Evolutionary conservation across 2,113 vertebrate species (phyloP), one percentile per base, ranked within the genome.

Genomic region (Nesoenas mayeri): DNA sequence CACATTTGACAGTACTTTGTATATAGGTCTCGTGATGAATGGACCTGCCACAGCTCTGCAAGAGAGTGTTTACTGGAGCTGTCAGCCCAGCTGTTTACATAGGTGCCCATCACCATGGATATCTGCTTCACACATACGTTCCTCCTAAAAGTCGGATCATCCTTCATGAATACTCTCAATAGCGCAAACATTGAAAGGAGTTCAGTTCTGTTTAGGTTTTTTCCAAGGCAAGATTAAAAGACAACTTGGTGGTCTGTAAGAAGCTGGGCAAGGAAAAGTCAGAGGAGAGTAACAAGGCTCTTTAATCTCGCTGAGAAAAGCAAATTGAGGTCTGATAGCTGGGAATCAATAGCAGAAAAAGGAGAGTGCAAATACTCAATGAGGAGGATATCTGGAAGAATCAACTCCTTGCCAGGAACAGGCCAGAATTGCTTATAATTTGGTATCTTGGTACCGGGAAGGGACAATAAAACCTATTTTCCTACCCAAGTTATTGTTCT

Each of bases 251-350:
- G 94, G 87, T 95, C 94, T 5, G 3, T 77, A 96, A 93, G 62
- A 94, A 95, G 70, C 50, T 16, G 20, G 62, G 66, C 54, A 87
- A 29, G 50, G 85, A 93, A 73, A 91, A 93, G 81, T 65, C 74
- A 85, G 60, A 70, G 29, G 53, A 83, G 71, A 91, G 84, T 89
- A 85, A 92, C 4, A 9, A 89, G 51, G 62, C 64, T 88, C 74
- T 97, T 95, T 91, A 91, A 95, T 86, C 56, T 78, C 75, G 66
- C 81, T 96, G 89, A 93, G 91, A 95, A 95, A 93, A 95, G 74
- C 54, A 94, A 96, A 95, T 69, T 2, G 1, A 88, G 40, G 54
- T 67, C 78, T 91, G 73, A 85, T 50, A 74, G 78, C 40, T 87
- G 28, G 48, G 66, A 95, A 74, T 48, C 72, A 54, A 73, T 2